Evolutionary conservation across 2,888 invertebrate genomes (phyloP), one percentile per base, ranked within the genome.

Genomic region (Phragmatobia fuliginosa): DNA sequence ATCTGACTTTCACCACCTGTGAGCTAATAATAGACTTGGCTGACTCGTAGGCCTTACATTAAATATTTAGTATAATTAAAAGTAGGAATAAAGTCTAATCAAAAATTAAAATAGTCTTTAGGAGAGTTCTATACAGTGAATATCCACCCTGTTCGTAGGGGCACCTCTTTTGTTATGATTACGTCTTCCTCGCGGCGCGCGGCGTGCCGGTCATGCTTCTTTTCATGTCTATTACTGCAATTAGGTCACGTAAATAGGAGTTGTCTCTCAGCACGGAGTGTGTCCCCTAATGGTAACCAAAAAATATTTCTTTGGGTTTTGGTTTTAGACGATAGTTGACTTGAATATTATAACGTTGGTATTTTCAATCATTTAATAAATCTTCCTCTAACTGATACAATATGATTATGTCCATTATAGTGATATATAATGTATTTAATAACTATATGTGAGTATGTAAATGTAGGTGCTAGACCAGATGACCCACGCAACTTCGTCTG

Each of bases 101-200:
- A n/a, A n/a, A n/a, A n/a, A n/a, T n/a, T n/a, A 28, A 56, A 28
- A 28, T 28, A 28, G 3, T 52, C n/a, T 52, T 10, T 52, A 1
- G 25, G 7, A 33, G 33, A 33, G 33, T 33, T 33, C 33, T 28
- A 14, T 1, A 28, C 16, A 28, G 56, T 16, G 16, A 14, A 28
- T 28, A 16, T 56, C 56, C 28, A 4, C 16, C 56, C 0, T 28
- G 25, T 56, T 16, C 16, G 16, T 16, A 14, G 52, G 11, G 25
- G 25, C 52, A 14, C 16, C 28, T 28, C 14, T 2, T 56, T 56
- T 65, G 32, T 41, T 71, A 73, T 60, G 64, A 62, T 52, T 76
- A 74, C 60, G 66, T 69, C 65, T 61, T 68, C 71, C 62, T 68
- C 67, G 71, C 76, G 72, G 68, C 58, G 71, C 67, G 71, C 76